Conservation (phyloP, 2,797 vertebrate species). For the Phalanger gymnotis region DNA sequence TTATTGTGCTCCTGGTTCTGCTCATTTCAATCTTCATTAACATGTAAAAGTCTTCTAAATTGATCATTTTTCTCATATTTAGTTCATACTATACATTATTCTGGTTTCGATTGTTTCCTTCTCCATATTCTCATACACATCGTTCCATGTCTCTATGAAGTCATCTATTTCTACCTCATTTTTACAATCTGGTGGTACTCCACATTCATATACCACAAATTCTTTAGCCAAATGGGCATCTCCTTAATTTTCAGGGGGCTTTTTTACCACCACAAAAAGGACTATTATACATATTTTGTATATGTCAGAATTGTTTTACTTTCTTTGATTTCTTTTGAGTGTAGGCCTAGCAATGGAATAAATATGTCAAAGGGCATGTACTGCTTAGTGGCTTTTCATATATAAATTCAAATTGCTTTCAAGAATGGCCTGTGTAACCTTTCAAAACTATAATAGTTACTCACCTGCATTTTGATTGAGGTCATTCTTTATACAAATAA, state of each 20-base stretch:
- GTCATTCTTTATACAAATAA: neutral
- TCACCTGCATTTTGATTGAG: neutral
- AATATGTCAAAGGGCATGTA: neutral
- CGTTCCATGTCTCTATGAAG: neutral
- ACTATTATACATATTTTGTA: neutral
- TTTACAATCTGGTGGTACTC: neutral
- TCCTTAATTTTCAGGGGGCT: neutral
- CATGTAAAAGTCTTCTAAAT: neutral
- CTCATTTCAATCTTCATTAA: no score
- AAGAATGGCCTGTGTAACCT: neutral
- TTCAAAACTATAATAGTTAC: neutral
- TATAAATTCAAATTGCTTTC: neutral
- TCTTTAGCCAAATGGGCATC: neutral
- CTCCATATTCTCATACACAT: neutral
- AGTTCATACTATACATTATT: neutral
- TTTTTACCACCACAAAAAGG: neutral
- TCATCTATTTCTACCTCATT: neutral
- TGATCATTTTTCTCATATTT: neutral
- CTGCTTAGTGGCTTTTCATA: neutral
- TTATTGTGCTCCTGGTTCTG: neutral
- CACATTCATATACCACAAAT: neutral
- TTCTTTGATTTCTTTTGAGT: neutral
- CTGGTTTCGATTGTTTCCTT: neutral
- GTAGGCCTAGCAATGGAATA: neutral
- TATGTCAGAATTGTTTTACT: neutral